Conservation (phyloP, 2,797 vertebrate species). For the Syngnathus rostellatus region DNA sequence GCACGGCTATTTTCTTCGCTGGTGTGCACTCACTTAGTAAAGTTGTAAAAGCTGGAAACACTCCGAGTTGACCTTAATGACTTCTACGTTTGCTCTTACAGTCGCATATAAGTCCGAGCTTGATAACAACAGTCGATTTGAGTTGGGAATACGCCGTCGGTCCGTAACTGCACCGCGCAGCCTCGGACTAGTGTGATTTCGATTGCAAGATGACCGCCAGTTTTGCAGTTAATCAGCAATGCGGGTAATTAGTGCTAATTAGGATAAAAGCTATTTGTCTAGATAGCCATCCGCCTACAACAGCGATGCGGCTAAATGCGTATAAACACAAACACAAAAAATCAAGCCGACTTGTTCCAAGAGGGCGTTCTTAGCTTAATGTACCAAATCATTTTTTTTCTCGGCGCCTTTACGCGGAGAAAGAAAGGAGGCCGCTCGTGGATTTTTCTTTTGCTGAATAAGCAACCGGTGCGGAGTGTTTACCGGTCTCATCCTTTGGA, state of each 20-base stretch:
- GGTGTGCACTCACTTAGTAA: neutral
- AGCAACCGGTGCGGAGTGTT: too few relatives aligned
- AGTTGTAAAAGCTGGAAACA: neutral
- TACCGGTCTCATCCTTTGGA: too few relatives aligned
- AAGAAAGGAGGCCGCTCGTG: conserved; percentile 16
- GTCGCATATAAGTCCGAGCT: neutral
- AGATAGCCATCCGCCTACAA: conserved; percentile 57
- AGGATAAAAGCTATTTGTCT: conserved; percentile 62
- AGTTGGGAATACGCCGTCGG: too few relatives aligned
- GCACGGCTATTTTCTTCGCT: neutral
- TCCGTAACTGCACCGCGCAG: too few relatives aligned
- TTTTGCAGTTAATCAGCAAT: conserved; percentile 58
- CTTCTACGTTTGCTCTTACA: neutral
- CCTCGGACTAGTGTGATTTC: neutral
- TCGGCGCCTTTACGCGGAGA: neutral
- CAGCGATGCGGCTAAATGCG: conserved; percentile 27
- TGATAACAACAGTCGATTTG: neutral
- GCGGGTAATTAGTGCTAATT: conserved; percentile 63
- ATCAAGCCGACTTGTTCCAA: conserved; percentile 17
- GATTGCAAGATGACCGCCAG: conserved; percentile 32
- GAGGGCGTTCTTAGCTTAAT: conserved; percentile 6
- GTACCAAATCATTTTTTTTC: neutral
- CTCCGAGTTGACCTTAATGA: neutral
- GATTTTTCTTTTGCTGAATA: too few relatives aligned
- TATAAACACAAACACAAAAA: conserved; percentile 16